Evolutionary conservation across 1,140 invertebrate genomes (phyloP).

Genomic region (Homarus americanus): DNA sequence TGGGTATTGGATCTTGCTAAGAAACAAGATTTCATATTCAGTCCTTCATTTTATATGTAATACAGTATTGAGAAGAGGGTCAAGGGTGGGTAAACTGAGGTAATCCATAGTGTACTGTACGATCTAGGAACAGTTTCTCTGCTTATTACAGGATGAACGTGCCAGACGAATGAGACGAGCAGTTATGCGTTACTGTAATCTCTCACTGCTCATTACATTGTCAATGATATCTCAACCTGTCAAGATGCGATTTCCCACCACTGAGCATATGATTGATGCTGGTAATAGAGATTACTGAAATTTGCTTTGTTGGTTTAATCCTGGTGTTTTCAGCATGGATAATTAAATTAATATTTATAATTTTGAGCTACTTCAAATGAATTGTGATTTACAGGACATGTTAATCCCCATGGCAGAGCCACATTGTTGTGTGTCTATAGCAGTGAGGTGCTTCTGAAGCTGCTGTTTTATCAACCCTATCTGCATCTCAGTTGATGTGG

Average conservation of each 20-base stretch:
- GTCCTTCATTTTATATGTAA: no score
- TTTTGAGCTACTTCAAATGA: background rate
- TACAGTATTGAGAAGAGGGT: background rate
- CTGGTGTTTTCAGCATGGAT: no score
- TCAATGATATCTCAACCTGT: slow-evolving; percentile 79
- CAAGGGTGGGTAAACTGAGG: background rate
- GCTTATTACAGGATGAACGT: slow-evolving; percentile 78
- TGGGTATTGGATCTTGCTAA: no score
- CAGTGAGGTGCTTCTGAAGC: no score
- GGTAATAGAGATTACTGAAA: slow-evolving; percentile 75
- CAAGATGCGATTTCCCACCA: slow-evolving; percentile 81
- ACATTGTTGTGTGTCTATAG: no score
- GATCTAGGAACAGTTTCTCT: background rate
- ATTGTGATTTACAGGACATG: no score
- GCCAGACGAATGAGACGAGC: slow-evolving; percentile 80
- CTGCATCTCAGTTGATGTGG: no score
- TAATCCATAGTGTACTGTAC: background rate
- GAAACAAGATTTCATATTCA: no score
- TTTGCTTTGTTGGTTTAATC: background rate
- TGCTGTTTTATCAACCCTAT: no score
- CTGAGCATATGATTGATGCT: slow-evolving; percentile 80
- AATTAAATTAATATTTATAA: no score
- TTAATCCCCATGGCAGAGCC: no score
- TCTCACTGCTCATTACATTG: slow-evolving; percentile 78
- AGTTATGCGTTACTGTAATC: slow-evolving; percentile 81